Base-by-base conservation (phyloP, 2,888 invertebrate species). In the Apeira syringaria region DNA sequence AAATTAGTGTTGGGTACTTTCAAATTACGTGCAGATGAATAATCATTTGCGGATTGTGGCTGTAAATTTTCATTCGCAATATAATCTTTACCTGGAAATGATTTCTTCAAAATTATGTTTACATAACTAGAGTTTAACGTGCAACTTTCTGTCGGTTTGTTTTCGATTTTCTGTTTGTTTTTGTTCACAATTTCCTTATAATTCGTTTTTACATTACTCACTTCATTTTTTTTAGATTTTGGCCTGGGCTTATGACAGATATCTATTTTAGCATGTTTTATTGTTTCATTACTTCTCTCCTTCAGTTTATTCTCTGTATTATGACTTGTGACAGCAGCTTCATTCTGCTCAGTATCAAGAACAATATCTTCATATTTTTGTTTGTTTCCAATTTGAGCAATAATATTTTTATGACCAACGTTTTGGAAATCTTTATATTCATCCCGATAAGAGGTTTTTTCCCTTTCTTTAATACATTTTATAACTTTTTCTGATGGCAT, bases 151-250 rank as follows among this genome's bases (percentile, higher is more conserved):
- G 12, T 20, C 7, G 2, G 20, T 20, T 5, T 11, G 5, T 17
- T 15, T 38, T 6, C 18, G 5, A 20, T 2, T 31, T 15, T 2
- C 2, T 13, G 11, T 8, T 24, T 25, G 10, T 7, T 18, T 29
- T 27, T 17, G 11, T 7, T 8, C 15, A 15, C 15, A 15, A 15
- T 3, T 15, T 3, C 4, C 4, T 15, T 15, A 4, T 4, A 2
- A 4, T 15, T 15, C 15, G 20, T 20, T 4, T 15, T 4, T 15
- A 15, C 2, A 15, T 20, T 20, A 20, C 6, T 5, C 6, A 20
- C 5, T 24, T 11, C 37, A 2, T 12, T n/a, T 33, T 5, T 33
- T 25, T 44, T 44, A 3, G 37, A 44, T 13, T 33, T 44, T 11
- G 44, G 44, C 33, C 37, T 44, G 3, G 33, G 33, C 18, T 38